phyloP scores from a whole-genome alignment of 2,888 invertebrate species.

The Amblyteles armatorius region DNA sequence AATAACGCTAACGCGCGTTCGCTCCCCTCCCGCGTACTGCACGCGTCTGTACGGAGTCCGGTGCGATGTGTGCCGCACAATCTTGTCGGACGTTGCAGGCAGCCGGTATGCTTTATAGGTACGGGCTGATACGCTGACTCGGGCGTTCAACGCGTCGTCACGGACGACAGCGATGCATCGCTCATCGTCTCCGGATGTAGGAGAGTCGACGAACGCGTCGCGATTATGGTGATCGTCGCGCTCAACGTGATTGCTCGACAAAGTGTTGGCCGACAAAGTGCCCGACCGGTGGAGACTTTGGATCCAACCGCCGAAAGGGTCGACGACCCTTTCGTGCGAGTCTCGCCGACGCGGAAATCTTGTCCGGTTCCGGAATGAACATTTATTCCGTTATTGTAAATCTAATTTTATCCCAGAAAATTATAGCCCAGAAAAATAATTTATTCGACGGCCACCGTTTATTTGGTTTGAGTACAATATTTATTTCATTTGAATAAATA shows the following conservation, averaged over 20 bases:
- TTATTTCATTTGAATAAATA: too few relatives aligned
- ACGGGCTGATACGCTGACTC: conserved; percentile 56
- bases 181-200: conserved; percentile 53
- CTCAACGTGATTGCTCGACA: conserved; percentile 44
- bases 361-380: not conserved
- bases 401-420: too few relatives aligned
- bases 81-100: conserved; percentile 13
- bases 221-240: conserved; percentile 44
- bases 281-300: conserved; percentile 13
- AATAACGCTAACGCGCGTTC: conserved; percentile 57
- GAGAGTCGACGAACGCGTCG: conserved; percentile 43
- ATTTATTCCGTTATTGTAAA: too few relatives aligned
- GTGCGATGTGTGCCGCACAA: not conserved
- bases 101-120: conserved; percentile 45
- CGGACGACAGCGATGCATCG: conserved; percentile 44
- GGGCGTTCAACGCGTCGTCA: conserved; percentile 35
- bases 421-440: too few relatives aligned
- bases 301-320: conserved; percentile 19
- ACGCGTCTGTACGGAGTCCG: conserved; percentile 4
- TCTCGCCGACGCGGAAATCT: not conserved
- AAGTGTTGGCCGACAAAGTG: conserved; percentile 4
- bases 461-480: too few relatives aligned
- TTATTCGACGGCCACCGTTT: too few relatives aligned
- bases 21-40: conserved; percentile 29
- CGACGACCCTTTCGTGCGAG: conserved; percentile 31